phyloP scores from a whole-genome alignment of 1,140 invertebrate genomes.

The Aphaenogaster floridana region DNA sequence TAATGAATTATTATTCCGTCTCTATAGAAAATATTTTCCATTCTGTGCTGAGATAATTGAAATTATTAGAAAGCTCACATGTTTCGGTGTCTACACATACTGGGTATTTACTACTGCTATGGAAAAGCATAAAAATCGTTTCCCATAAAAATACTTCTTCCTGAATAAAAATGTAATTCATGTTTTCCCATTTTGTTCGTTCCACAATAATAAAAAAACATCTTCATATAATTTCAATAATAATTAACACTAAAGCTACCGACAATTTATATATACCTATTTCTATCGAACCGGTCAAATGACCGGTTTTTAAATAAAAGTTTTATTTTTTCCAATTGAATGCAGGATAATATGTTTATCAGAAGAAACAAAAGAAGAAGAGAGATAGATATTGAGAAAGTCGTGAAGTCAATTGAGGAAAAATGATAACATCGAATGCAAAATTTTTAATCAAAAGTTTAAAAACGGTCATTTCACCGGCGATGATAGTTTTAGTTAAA shows the following conservation, averaged over 20 bases:
- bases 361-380: no score
- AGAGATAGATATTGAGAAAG: no score
- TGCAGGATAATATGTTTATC: no score
- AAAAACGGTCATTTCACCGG: no score
- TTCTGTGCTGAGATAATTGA: constrained; percentile 5
- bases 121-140: background rate
- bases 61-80: constrained; percentile 3
- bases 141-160: background rate
- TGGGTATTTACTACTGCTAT: background rate
- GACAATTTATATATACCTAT: no score
- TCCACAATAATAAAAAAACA: background rate
- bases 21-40: background rate
- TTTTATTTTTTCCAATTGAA: no score
- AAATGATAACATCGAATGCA: no score
- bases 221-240: background rate
- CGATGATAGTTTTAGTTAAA: background rate
- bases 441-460: no score
- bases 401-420: no score
- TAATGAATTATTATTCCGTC: background rate
- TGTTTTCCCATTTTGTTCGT: background rate
- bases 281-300: no score
- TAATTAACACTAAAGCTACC: no score
- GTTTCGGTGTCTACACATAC: constrained; percentile 8
- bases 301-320: no score
- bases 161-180: background rate